Evolutionary conservation across 2,113 vertebrate species (phyloP).

Genomic region (Sigmodon hispidus): DNA sequence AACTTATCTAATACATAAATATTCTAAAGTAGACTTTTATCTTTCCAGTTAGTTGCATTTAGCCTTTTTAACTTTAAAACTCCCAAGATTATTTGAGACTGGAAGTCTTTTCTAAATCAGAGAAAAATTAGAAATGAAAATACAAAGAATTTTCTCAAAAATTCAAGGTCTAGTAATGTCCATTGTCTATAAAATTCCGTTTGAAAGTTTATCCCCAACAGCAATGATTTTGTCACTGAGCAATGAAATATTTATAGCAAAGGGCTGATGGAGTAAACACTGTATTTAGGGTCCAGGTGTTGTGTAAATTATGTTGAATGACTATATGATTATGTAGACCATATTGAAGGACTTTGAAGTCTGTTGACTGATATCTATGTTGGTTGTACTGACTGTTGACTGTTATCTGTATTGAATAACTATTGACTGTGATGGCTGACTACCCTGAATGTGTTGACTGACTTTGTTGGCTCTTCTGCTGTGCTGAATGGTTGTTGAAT

Average conservation of each 20-base stretch:
- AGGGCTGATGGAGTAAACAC: neutral
- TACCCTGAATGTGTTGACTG: neutral
- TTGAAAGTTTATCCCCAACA: neutral
- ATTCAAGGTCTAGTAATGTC: neutral
- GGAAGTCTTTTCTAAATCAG: neutral
- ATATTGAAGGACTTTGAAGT: no score
- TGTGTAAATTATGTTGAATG: neutral
- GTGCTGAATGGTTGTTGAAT: neutral
- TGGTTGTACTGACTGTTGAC: neutral
- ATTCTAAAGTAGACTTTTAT: neutral
- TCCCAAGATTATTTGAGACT: neutral
- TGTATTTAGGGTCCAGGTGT: neutral
- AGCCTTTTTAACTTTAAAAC: neutral
- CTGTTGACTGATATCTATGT: neutral
- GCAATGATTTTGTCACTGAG: neutral
- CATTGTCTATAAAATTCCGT: neutral
- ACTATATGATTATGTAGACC: neutral
- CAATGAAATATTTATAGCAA: neutral
- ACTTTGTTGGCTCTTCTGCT: neutral
- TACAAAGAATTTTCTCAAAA: constrained; percentile 9
- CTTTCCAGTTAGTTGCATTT: constrained; percentile 9
- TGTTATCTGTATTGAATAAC: neutral
- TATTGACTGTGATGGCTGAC: neutral
- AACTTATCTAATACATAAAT: neutral
- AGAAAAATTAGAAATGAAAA: constrained; percentile 25